These are phyloP conservation scores for Pithecia hirsuta DNA, from an alignment of 2,797 vertebrate genomes.

Conservation along the genomic window DNA sequence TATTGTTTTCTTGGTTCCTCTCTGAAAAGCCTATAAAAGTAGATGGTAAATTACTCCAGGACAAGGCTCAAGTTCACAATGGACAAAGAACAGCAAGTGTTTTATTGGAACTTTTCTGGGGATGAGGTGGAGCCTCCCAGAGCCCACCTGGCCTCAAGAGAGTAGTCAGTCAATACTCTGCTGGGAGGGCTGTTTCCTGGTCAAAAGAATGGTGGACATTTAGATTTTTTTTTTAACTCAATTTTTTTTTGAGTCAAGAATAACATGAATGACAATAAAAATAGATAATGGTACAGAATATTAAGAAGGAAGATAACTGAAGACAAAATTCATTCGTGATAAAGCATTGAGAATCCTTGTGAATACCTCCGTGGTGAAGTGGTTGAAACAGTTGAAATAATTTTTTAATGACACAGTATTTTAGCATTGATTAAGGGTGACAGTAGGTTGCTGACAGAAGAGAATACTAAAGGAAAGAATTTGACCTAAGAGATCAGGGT, in stretches of 20 bases:
- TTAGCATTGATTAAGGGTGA: slow-evolving; percentile 64
- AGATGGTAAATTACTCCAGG: slow-evolving; percentile 40
- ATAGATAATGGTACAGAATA: neutral
- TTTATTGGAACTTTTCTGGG: slow-evolving; percentile 71
- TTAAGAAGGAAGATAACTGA: neutral
- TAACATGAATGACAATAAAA: neutral
- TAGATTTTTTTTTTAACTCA: slow-evolving; percentile 27
- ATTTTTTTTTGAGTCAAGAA: slow-evolving; percentile 25
- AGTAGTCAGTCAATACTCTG: slow-evolving; percentile 54
- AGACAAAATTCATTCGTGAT: neutral
- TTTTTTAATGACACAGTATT: slow-evolving; percentile 41
- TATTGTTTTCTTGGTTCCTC: slow-evolving; percentile 15
- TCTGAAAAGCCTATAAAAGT: slow-evolving; percentile 45
- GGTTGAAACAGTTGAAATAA: neutral
- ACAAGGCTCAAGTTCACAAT: slow-evolving; percentile 67
- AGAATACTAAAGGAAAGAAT: slow-evolving; percentile 59
- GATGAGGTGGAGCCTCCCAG: slow-evolving; percentile 46
- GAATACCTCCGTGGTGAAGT: neutral
- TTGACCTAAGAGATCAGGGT: slow-evolving; percentile 59
- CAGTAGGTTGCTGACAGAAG: slow-evolving; percentile 60
- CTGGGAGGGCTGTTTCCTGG: slow-evolving; percentile 39
- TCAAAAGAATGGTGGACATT: neutral
- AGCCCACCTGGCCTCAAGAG: slow-evolving; percentile 47
- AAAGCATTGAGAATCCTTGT: neutral
- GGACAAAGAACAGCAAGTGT: slow-evolving; percentile 72